A percentile compares a stretch with the other conserved stretches of the same genome.
These are phyloP conservation scores for Holothuria scabra DNA, from an alignment of 53 echinoderm and acorn worm genomes.

Conservation along the genomic window DNA sequence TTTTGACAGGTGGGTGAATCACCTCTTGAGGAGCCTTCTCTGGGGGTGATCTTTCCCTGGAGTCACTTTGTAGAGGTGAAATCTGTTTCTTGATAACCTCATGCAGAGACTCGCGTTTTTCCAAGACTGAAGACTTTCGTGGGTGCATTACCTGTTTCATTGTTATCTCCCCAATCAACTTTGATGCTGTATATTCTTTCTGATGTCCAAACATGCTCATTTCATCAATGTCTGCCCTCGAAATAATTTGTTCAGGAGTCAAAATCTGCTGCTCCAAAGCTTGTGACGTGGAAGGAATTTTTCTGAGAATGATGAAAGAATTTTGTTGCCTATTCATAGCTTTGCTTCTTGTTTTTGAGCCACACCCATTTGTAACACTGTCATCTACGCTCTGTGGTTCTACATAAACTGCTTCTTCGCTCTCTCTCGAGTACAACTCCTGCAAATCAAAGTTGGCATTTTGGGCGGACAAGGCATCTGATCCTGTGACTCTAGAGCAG, in stretches of 20 bases:
- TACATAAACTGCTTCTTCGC: constrained; percentile 65
- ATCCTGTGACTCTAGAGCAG: constrained; percentile 56
- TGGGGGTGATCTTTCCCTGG: not conserved
- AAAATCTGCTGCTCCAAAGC: constrained; percentile 92
- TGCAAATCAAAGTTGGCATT: constrained; percentile 47
- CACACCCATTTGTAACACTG: not conserved
- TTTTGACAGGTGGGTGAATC: constrained; percentile 29
- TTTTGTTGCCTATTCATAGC: constrained; percentile 35
- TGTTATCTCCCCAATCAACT: constrained; percentile 94
- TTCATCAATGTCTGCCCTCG: constrained; percentile 78
- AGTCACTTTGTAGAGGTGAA: not conserved
- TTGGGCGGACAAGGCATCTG: constrained; percentile 29
- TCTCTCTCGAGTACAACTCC: constrained; percentile 62
- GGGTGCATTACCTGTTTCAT: constrained; percentile 79
- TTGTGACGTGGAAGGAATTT: constrained; percentile 79
- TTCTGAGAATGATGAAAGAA: constrained; percentile 70
- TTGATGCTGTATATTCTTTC: constrained; percentile 75
- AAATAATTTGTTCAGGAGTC: constrained; percentile 76
- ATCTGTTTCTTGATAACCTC: constrained; percentile 67
- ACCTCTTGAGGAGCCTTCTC: not conserved
- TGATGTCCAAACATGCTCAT: constrained; percentile 72
- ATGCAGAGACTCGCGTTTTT: constrained; percentile 83
- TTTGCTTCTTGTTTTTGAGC: constrained; percentile 40
- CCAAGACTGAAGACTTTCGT: constrained; percentile 41
- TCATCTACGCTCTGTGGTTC: constrained; percentile 57